Evolutionary conservation across 1,140 invertebrate genomes (phyloP), one percentile per base, ranked within the genome.

Genomic region (Laupala kohalensis): DNA sequence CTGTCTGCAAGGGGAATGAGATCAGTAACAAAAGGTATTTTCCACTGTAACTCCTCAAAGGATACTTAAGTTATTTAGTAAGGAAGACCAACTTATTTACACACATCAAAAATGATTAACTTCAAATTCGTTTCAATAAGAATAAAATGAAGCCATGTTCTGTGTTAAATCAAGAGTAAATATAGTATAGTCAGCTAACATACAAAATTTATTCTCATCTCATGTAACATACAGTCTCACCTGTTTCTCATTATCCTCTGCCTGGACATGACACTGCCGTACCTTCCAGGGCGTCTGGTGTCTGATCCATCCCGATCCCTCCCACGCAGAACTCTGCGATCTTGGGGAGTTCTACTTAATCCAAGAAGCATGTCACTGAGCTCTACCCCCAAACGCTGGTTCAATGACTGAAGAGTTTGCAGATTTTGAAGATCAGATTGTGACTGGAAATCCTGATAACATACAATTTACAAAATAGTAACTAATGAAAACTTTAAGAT

Each of bases 211-310:
- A 9, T 53, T 53, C 37, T 13, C 37, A 53, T 9, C 37, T 19
- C 37, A 53, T 4, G 37, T 53, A 53, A 53, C 19, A 9, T 53
- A 53, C 67, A 53, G 26, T 53, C 69, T 70, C 69, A 70, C 69
- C 69, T 70, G 69, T 70, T 70, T 29, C 69, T 70, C 37, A 70
- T 64, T 30, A 70, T 70, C 69, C 69, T 70, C 53, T 70, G 53
- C 63, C 69, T 70, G 65, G 71, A 62, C 30, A 72, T 67, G 29
- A 72, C 23, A 68, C 71, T 69, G 71, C 71, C 71, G 29, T 72
- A 72, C 71, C 71, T 72, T 67, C 65, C 71, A 63, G 71, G 71
- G 19, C 71, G 71, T 27, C 71, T 64, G 65, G 71, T 30, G n/a
- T 72, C 71, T 23, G 71, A 30, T 24, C 30, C 71, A 62, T 67